Evolutionary conservation across 2,113 vertebrate species (phyloP).

Genomic region (Prunella fulvescens): DNA sequence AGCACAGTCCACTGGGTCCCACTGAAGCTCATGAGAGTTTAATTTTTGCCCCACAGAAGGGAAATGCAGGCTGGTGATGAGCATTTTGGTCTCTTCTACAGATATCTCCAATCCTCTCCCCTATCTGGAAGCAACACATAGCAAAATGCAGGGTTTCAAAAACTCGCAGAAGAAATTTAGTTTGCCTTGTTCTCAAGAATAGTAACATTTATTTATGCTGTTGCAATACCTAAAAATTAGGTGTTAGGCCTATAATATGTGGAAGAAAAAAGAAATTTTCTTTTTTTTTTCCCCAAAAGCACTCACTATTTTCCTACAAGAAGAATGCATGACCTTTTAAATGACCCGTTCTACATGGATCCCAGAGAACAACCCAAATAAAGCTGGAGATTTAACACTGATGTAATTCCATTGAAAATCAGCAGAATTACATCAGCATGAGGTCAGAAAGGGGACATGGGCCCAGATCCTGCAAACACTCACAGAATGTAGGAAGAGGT

Average conservation of each 20-base stretch:
- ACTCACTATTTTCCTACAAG: not conserved
- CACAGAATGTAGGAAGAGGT: slow-evolving; percentile 24
- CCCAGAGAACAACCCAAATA: not conserved
- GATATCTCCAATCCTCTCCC: not conserved
- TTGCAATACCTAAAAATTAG: not conserved
- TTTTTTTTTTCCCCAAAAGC: not conserved
- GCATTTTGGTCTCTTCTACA: not conserved
- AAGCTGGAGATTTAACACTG: not conserved
- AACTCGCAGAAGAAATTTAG: not conserved
- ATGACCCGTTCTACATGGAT: not conserved
- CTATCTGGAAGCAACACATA: not conserved
- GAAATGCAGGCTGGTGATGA: not conserved
- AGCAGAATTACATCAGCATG: slow-evolving; percentile 24
- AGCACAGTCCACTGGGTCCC: not conserved
- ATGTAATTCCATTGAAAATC: slow-evolving; percentile 46
- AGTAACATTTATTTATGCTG: not conserved
- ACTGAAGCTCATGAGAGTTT: not conserved
- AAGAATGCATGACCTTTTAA: slow-evolving; percentile 16
- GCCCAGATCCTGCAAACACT: slow-evolving; percentile 28
- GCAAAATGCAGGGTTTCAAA: not conserved
- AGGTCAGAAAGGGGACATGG: slow-evolving; percentile 31
- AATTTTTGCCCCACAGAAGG: not conserved
- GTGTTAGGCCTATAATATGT: not conserved
- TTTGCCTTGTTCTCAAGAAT: not conserved
- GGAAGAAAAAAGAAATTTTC: not conserved